Percentiles rank a stretch among this genome's conserved stretches.
Evolutionary conservation across 1,140 invertebrate genomes (phyloP).

Genomic region (Antheraea mylitta): DNA sequence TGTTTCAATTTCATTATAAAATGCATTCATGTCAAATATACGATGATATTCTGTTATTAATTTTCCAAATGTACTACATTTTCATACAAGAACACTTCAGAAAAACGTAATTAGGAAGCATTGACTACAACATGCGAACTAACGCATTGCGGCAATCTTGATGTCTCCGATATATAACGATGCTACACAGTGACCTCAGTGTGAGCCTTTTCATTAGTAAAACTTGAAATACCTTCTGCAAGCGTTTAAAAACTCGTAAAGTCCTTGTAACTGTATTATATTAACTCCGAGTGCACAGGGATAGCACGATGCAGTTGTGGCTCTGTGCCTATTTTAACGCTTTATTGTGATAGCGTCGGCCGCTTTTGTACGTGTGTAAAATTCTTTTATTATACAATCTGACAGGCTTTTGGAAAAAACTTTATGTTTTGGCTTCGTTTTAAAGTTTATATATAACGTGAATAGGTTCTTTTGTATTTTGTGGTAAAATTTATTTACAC

Average conservation of each 20-base stretch:
- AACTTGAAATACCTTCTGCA: not conserved
- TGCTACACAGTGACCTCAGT: not conserved
- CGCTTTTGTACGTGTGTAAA: not conserved
- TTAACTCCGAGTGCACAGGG: not conserved
- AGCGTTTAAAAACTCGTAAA: not conserved
- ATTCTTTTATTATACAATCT: not conserved
- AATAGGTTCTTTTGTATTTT: constrained; percentile 16
- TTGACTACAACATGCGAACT: no score
- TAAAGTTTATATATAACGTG: not conserved
- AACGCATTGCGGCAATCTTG: not conserved
- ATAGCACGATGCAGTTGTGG: not conserved
- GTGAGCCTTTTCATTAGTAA: not conserved
- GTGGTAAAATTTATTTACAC: not conserved
- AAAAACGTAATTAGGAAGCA: no score
- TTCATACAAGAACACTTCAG: no score
- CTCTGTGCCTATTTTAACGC: not conserved
- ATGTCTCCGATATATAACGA: not conserved
- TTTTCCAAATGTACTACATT: no score
- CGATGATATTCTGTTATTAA: no score
- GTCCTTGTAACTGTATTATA: not conserved
- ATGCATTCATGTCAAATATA: no score
- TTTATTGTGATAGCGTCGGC: not conserved
- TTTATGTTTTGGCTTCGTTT: constrained; percentile 1
- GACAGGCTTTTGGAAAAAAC: not conserved
- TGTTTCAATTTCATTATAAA: no score